Evolutionary conservation across 2,797 vertebrate species (phyloP).

Genomic region (Crax fasciolata): DNA sequence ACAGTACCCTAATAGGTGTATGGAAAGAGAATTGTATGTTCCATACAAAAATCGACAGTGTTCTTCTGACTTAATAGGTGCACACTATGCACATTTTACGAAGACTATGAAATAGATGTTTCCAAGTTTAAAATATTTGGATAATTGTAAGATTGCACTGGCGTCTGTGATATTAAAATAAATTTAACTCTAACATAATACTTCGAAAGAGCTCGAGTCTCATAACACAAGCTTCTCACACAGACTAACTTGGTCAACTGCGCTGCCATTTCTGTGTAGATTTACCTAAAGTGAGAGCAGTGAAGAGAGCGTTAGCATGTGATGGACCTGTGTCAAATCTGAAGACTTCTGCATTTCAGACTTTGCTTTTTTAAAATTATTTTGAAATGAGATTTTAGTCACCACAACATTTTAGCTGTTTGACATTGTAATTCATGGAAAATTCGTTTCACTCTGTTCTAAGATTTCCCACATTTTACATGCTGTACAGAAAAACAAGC

Average conservation of each 20-base stretch:
- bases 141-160: neutral
- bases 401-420: neutral
- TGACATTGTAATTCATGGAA: neutral
- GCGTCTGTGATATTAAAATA: neutral
- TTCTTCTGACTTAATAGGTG: neutral
- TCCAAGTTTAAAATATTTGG: neutral
- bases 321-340: neutral
- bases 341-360: neutral
- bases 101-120: neutral
- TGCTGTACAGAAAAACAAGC: neutral
- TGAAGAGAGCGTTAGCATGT: neutral
- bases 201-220: neutral
- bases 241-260: neutral
- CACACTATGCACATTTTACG: neutral
- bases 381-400: neutral
- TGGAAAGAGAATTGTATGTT: neutral
- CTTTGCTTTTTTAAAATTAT: neutral
- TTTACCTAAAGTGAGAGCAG: neutral
- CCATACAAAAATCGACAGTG: neutral
- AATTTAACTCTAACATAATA: neutral
- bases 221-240: neutral
- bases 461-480: neutral
- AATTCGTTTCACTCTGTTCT: neutral
- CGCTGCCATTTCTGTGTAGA: neutral
- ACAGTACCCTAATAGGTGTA: neutral